Evolutionary conservation across 2,888 invertebrate genomes (phyloP), one percentile per base, ranked within the genome.

Genomic region (Drosophila borborema): DNA sequence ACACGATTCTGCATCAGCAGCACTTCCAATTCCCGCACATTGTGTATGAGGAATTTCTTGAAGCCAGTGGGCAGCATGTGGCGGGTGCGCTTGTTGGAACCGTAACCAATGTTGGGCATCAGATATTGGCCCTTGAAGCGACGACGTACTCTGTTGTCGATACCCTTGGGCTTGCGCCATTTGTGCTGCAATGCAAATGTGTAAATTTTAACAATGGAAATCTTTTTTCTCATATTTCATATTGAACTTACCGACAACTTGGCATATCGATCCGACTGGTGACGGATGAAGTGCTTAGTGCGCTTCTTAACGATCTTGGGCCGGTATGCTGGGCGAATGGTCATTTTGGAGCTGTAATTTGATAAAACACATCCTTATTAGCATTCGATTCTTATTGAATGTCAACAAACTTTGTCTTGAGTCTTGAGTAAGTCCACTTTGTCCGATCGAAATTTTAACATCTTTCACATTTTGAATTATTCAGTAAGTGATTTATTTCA

Each of bases 101-200:
- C 99, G 93, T 99, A 99, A 95, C 99, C 99, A 93, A 99, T 99
- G 93, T 96, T 99, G 81, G 99, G 99, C 99, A 99, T 99, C 94
- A 98, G 94, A 93, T 97, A 98, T 93, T 99, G 99, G 38, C 99
- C 99, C 97, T 99, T 99, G 95, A 99, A 99, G 89, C 99, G 96
- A 93, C 99, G 96, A 88, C 99, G 96, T 56, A 99, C 99, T 94
- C 99, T 96, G 96, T 99, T 99, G 94, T 99, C 99, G 94, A 99
- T 99, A 98, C 99, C 99, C 95, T 99, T 99, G 23, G 99, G 99
- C 94, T 99, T 99, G 93, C 99, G 96, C 99, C 99, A 99, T 96
- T 97, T 98, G 86, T 97, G 95, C 97, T 98, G 61, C 74, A 72
- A 61, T n/a, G 31, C 23, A 2, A 43, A 23, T 38, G 23, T 3